phyloP scores from a whole-genome alignment of 1,140 invertebrate genomes.

The Pissodes strobi region DNA sequence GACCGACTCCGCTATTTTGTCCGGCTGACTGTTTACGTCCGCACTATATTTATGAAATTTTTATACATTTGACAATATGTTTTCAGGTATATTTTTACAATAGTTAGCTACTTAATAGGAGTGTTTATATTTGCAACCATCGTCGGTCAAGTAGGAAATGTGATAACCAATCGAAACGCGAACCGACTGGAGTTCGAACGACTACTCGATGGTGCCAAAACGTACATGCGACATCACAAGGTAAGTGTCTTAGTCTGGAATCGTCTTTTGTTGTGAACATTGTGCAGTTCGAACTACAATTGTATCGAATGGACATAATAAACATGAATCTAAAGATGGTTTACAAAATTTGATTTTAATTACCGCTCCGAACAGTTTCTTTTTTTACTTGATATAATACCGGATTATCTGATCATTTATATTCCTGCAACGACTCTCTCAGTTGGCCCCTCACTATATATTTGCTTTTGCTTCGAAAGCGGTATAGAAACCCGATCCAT shows the following conservation, averaged over 20 bases:
- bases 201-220: conserved; percentile 92
- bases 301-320: too few species aligned
- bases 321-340: neutral
- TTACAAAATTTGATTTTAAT: neutral
- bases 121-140: conserved; percentile 99
- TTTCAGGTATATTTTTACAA: conserved; percentile 94
- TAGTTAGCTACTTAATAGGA: conserved; percentile 94
- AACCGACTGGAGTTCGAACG: conserved; percentile 94
- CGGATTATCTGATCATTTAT: too few species aligned
- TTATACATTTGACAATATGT: too few species aligned
- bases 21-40: too few species aligned
- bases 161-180: conserved; percentile 96
- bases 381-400: too few species aligned
- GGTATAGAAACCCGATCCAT: conserved; percentile 1
- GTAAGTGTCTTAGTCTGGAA: too few species aligned
- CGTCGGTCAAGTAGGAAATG: conserved; percentile 96
- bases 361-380: too few species aligned
- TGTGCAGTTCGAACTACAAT: too few species aligned
- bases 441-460: neutral
- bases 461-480: conserved; percentile 4
- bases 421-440: neutral
- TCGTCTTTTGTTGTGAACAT: too few species aligned
- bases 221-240: conserved; percentile 96
- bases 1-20: too few species aligned
- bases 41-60: too few species aligned